Evolutionary conservation across 2,797 vertebrate species (phyloP), one percentile per base, ranked within the genome.

Genomic region (Lepidocolaptes lacrymiger): DNA sequence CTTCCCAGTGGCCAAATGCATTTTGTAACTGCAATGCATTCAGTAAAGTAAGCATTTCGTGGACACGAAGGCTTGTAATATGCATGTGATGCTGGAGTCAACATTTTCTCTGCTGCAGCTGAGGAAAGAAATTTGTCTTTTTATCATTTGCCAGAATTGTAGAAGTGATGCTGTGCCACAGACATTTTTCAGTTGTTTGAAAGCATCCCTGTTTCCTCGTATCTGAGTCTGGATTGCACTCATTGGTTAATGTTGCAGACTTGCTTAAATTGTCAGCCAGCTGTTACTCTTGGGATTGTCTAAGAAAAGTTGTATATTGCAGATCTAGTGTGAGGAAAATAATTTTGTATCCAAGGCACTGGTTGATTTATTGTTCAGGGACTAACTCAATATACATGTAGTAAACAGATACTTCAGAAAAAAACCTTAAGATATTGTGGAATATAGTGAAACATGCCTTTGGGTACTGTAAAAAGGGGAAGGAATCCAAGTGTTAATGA

Each of bases 401-500:
- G 69, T 81, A 93, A 92, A 89, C 62, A 88, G 69, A 81, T 83
- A 62, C 44, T 92, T 94, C 85, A 88, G 54, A 72, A 91, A 85
- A 88, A 89, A 88, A 32, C 10, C 41, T 73, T 79, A 80, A 83
- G 73, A 44, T 92, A 58, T 32, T 79, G 59, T 26, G 59, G 87
- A 91, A 81, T 26, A 28, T 13, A 41, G 52, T 84, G 73, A 88
- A 93, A 80, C 64, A 17, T 81, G 58, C 69, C 85, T 89, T 81
- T 69, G 89, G 87, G 87, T 81, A 63, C 79, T 41, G 15, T 88
- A 75, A 88, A 88, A 89, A 81, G 13, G 17, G 7, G 39, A 91
- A 83, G 34, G 46, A 82, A 89, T 71, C 77, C 41, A 80, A 63
- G 43, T 92, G 68, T 77, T 95, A 96, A 93, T 89, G 85, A 95